phyloP scores from a whole-genome alignment of 2,113 vertebrate genomes.

The Passer montanus region DNA sequence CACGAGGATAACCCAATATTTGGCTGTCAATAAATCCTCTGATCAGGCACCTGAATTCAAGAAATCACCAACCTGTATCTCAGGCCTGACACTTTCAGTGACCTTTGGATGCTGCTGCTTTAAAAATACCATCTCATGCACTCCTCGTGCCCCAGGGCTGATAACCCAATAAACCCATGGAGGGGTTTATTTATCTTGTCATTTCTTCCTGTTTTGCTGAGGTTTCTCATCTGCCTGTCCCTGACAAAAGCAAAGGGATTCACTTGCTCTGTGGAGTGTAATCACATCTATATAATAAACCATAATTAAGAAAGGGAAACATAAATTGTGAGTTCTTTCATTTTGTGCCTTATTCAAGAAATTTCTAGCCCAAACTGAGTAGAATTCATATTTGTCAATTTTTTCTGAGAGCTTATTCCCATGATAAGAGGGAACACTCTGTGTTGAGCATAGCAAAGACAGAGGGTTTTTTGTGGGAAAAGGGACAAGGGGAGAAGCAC shows the following conservation, averaged over 20 bases:
- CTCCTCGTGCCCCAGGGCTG: background rate
- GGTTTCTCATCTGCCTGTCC: background rate
- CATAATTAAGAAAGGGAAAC: background rate
- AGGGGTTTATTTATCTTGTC: background rate
- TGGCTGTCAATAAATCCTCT: accelerated
- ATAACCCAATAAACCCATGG: background rate
- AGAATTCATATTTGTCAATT: background rate
- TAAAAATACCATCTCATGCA: background rate
- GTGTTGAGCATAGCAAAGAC: background rate
- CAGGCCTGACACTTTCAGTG: background rate
- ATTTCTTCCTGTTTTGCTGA: constrained; percentile 1
- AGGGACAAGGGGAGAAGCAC: background rate
- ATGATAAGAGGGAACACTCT: background rate
- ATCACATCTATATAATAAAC: background rate
- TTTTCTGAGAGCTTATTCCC: background rate
- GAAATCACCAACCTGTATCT: background rate
- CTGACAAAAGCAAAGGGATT: background rate
- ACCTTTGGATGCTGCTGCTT: background rate
- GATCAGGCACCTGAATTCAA: background rate
- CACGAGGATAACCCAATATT: background rate
- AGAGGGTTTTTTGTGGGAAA: background rate
- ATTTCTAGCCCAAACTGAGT: background rate
- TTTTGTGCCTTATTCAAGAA: background rate
- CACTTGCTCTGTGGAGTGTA: background rate
- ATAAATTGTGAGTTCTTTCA: background rate